These are phyloP conservation scores for Lasioglossum marginatum DNA, from an alignment of 2,888 invertebrate genomes.

Conservation along the genomic window DNA sequence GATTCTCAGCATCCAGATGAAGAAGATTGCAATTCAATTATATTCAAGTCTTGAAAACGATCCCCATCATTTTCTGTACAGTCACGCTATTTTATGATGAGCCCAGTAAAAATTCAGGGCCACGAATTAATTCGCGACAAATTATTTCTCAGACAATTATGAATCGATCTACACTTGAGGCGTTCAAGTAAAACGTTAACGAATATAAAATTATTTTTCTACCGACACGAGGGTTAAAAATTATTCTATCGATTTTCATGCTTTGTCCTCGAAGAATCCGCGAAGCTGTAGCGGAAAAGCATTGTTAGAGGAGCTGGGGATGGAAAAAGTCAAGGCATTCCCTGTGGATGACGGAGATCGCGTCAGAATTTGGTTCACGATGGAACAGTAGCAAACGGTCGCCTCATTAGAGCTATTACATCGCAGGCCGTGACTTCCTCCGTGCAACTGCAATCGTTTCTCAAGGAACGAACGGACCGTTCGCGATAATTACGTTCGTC, in stretches of 20 bases:
- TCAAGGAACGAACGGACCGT: constrained; percentile 23
- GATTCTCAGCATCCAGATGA: no score
- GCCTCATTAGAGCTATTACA: constrained; percentile 7
- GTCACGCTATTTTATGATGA: no score
- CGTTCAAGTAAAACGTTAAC: no score
- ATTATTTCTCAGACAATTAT: no score
- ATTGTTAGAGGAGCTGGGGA: background rate
- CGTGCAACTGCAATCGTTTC: constrained; percentile 11
- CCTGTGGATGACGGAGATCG: background rate
- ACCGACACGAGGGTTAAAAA: no score
- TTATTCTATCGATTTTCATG: background rate
- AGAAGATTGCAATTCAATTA: no score
- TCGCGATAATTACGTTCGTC: constrained; percentile 33
- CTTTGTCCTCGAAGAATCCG: background rate
- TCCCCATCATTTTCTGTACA: no score
- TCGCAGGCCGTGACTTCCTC: background rate
- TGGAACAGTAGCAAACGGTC: background rate
- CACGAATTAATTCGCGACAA: no score
- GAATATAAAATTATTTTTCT: no score
- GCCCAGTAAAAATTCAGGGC: no score
- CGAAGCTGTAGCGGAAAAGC: background rate
- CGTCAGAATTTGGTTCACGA: background rate
- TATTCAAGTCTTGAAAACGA: no score
- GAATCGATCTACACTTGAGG: no score
- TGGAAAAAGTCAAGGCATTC: background rate